Percentiles rank a stretch among this genome's conserved stretches.
Conservation (phyloP, 2,797 vertebrate genomes). For the Semotilus atromaculatus region DNA sequence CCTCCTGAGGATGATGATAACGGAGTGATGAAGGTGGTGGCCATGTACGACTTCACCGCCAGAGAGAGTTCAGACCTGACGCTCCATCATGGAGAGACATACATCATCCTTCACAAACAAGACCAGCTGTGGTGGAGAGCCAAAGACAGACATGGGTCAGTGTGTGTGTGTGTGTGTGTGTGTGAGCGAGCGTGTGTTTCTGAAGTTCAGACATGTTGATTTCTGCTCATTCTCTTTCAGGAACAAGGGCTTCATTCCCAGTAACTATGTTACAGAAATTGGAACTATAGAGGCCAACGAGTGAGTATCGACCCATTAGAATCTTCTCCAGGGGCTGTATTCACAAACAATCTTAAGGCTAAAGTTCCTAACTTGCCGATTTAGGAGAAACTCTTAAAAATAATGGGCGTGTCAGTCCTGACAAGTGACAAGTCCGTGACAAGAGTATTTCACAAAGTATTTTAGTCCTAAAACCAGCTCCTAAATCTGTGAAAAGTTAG, state of each 20-base stretch:
- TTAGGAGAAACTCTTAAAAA: too few relatives aligned
- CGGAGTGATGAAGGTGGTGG: slow-evolving; percentile 75
- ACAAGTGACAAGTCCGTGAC: too few relatives aligned
- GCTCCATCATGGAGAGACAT: slow-evolving; percentile 81
- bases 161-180: slow-evolving; percentile 15
- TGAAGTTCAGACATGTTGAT: background rate
- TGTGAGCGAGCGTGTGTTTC: slow-evolving; percentile 3
- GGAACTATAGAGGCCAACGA: slow-evolving; percentile 81
- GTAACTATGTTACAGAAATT: slow-evolving; percentile 87
- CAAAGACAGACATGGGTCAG: slow-evolving; percentile 84
- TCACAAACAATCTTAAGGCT: too few relatives aligned
- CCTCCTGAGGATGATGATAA: slow-evolving; percentile 69
- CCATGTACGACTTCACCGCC: slow-evolving; percentile 85
- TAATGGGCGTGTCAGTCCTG: too few relatives aligned
- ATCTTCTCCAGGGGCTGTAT: background rate
- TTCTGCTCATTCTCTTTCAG: slow-evolving; percentile 64
- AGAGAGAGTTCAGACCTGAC: slow-evolving; percentile 81
- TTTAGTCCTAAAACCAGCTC: too few relatives aligned
- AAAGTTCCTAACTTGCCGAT: too few relatives aligned
- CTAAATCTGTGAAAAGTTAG: too few relatives aligned
- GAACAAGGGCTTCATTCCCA: slow-evolving; percentile 90
- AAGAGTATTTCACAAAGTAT: too few relatives aligned
- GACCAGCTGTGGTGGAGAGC: slow-evolving; percentile 90
- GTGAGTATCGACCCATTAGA: slow-evolving; percentile 74
- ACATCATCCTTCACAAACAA: slow-evolving; percentile 82